Base-by-base conservation (phyloP, 2,797 vertebrate genomes). In the Petrocephalus schoutedeni region DNA sequence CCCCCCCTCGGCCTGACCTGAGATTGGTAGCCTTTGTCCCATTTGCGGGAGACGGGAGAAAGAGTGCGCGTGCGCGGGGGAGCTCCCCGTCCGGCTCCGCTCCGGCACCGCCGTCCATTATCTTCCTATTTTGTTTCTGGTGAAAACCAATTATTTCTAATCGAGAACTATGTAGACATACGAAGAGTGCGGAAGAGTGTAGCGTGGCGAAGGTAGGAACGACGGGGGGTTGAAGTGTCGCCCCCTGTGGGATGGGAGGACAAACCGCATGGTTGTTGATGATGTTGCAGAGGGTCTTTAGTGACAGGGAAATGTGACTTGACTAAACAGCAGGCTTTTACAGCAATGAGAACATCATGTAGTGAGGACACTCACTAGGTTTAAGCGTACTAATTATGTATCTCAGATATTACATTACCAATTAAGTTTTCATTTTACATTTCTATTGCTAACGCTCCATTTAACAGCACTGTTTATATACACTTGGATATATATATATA, bases 51-150 rank as follows among this genome's bases (percentile, higher is more conserved):
- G 87, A 89, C 21, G 45, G 91, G 89, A 89, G 61, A 32, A 28
- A 12, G 90, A 89, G 90, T 87, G 88, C 84, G 85, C 14, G 90
- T 89, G 89, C 90, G 87, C 93, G 90, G 91, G 91, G 91, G 82
- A 92, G 92, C 92, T 93, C 89, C 92, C 92, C 93, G 90, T 91
- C 91, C 89, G 92, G 88, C 80, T 88, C 91, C 89, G 91, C 84
- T 23, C 54, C 12, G 2, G 53, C 53, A 49, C 54, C 10, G 9
- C n/a, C 77, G 56, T 87, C 85, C 71, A 85, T 90, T 89, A 91
- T 89, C 89, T 90, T 92, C 90, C 90, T 93, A 89, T 84, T 67
- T 71, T 49, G 45, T 64, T 71, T 19, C 61, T 54, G 80, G 28
- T 64, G 28, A 88, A 88, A 61, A 28, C 28, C 80, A 67, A 57